These are phyloP conservation scores for Pachypeltis micranthus DNA, from an alignment of 1,140 invertebrate genomes.

Conservation along the genomic window DNA sequence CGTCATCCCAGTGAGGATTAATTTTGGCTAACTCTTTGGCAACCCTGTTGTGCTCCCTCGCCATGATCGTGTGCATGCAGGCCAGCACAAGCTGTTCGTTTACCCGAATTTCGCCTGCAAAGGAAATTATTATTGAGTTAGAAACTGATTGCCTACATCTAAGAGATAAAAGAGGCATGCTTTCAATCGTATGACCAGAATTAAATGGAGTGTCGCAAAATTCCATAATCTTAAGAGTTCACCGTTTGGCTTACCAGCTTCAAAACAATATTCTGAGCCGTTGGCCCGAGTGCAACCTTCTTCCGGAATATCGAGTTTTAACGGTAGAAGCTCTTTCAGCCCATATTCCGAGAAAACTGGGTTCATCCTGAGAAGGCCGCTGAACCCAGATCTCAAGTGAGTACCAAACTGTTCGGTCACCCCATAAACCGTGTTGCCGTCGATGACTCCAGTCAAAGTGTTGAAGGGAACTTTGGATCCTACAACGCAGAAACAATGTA, in stretches of 20 bases:
- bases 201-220: neutral
- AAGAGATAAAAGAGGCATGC: no score
- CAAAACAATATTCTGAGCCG: slow-evolving; percentile 80
- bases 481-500: slow-evolving; percentile 27
- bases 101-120: slow-evolving; percentile 35
- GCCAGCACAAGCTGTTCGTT: slow-evolving; percentile 45
- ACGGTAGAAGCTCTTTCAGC: slow-evolving; percentile 72
- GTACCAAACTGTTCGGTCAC: slow-evolving; percentile 65
- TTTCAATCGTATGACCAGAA: no score
- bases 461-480: slow-evolving; percentile 70
- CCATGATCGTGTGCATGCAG: slow-evolving; percentile 37
- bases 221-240: neutral
- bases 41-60: slow-evolving; percentile 78
- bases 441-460: slow-evolving; percentile 66
- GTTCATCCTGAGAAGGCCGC: slow-evolving; percentile 71
- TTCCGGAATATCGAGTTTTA: slow-evolving; percentile 80
- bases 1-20: slow-evolving; percentile 82
- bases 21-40: slow-evolving; percentile 54
- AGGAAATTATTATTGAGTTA: no score
- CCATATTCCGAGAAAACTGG: slow-evolving; percentile 77
- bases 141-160: no score
- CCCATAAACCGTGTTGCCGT: slow-evolving; percentile 76
- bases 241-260: slow-evolving; percentile 57
- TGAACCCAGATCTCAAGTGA: slow-evolving; percentile 64
- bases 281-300: slow-evolving; percentile 82